phyloP scores from a whole-genome alignment of 2,888 invertebrate species.

The Brachycybe producta region DNA sequence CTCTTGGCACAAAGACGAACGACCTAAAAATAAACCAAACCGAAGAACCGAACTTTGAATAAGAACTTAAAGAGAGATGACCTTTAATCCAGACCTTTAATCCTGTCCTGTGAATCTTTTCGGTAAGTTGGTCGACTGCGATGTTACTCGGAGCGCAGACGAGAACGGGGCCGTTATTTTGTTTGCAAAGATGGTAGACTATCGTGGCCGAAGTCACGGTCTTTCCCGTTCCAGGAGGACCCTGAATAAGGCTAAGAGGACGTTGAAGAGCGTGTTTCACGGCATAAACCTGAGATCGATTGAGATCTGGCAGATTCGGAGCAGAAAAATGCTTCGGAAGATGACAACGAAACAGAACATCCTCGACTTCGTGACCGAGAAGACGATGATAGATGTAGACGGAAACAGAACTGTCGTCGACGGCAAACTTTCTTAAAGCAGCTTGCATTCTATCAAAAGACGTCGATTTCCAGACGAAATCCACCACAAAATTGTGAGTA shows the following conservation, averaged over 20 bases:
- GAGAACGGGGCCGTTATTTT: constrained; percentile 76
- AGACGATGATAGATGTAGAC: constrained; percentile 95
- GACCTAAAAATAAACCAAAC: constrained; percentile 27
- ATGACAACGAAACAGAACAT: constrained; percentile 77
- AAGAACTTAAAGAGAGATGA: constrained; percentile 6
- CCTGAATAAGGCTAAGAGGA: constrained; percentile 88
- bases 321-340: constrained; percentile 95
- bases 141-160: constrained; percentile 99
- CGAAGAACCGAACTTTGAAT: not conserved
- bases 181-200: constrained; percentile 92
- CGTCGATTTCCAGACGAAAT: constrained; percentile 98
- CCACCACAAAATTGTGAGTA: constrained; percentile 89
- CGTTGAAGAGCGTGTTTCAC: constrained; percentile 95
- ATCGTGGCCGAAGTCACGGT: constrained; percentile 99
- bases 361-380: constrained; percentile 86
- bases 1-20: constrained; percentile 95
- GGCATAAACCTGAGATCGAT: constrained; percentile 95
- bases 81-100: constrained; percentile 47
- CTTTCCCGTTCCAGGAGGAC: constrained; percentile 94
- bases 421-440: constrained; percentile 85
- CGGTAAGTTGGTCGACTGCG: constrained; percentile 96
- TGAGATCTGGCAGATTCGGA: constrained; percentile 92
- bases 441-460: constrained; percentile 97
- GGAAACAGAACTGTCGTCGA: constrained; percentile 91
- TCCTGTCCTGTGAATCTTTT: constrained; percentile 95